Evolutionary conservation across 2,113 vertebrate species (phyloP).

Genomic region (Tauraco erythrolophus): DNA sequence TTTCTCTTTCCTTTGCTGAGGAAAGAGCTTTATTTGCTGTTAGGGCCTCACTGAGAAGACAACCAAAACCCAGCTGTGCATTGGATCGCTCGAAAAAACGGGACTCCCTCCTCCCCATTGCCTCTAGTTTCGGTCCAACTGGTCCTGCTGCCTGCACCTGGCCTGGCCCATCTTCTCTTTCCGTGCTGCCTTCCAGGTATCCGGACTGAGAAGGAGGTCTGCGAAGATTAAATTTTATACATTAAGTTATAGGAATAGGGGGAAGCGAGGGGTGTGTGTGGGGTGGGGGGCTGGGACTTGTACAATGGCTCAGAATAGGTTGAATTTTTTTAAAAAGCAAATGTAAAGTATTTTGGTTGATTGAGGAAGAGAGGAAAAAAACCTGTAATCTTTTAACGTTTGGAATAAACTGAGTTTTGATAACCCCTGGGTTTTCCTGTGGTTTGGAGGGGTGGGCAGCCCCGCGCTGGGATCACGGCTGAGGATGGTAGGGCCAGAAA

Average conservation of each 20-base stretch:
- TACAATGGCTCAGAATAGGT: slow-evolving; percentile 4
- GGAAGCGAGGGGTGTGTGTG: not conserved
- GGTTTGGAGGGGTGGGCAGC: not conserved
- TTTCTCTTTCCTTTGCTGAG: not conserved
- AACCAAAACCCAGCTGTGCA: not conserved
- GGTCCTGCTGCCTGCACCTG: not conserved
- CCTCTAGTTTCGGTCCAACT: not conserved
- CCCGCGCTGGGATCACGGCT: accelerated
- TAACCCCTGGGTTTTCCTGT: not conserved
- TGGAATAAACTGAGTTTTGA: slow-evolving; percentile 79
- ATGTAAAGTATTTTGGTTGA: slow-evolving; percentile 73
- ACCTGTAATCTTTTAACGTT: slow-evolving; percentile 67
- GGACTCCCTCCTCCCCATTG: accelerated
- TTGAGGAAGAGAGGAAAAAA: not conserved
- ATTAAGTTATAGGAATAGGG: slow-evolving; percentile 28
- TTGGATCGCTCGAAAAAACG: accelerated
- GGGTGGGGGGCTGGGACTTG: not conserved
- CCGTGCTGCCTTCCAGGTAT: not conserved
- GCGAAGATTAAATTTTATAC: not conserved
- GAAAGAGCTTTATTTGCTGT: not conserved
- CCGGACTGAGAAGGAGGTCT: not conserved
- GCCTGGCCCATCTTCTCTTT: not conserved
- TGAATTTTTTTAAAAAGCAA: slow-evolving; percentile 42
- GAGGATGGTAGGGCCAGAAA: not conserved
- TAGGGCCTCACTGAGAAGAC: not conserved